Percentiles rank a stretch among this genome's conserved stretches.
phyloP scores from a whole-genome alignment of 2,113 vertebrate species.

The Coptodon bakossiorum region DNA sequence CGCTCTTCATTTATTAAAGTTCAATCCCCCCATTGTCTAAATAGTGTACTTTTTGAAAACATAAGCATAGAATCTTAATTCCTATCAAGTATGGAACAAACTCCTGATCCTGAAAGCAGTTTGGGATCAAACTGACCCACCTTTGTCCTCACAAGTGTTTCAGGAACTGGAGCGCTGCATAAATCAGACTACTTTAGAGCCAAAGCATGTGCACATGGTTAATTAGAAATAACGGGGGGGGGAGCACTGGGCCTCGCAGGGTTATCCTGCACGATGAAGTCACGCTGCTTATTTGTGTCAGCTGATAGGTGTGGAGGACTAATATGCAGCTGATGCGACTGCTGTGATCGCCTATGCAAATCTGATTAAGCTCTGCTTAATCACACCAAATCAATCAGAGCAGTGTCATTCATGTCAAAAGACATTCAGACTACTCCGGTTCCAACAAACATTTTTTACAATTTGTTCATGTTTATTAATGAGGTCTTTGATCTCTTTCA shows the following conservation, averaged over 20 bases:
- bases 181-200: neutral
- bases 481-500: conserved; percentile 18
- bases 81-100: neutral
- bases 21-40: neutral
- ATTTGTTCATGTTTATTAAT: conserved; percentile 23
- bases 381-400: conserved; percentile 7
- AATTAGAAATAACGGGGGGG: neutral
- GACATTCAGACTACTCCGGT: neutral
- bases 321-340: neutral
- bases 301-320: neutral
- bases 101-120: neutral
- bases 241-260: neutral
- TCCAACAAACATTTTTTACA: neutral
- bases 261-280: neutral
- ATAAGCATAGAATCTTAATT: neutral
- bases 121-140: neutral
- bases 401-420: neutral
- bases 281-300: neutral
- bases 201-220: neutral
- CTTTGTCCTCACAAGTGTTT: neutral
- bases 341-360: neutral
- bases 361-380: conserved; percentile 14
- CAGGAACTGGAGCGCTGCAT: neutral
- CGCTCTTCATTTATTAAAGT: neutral
- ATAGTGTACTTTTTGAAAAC: neutral